phyloP scores from a whole-genome alignment of 2,888 invertebrate species.

The Tetragnatha montana region DNA sequence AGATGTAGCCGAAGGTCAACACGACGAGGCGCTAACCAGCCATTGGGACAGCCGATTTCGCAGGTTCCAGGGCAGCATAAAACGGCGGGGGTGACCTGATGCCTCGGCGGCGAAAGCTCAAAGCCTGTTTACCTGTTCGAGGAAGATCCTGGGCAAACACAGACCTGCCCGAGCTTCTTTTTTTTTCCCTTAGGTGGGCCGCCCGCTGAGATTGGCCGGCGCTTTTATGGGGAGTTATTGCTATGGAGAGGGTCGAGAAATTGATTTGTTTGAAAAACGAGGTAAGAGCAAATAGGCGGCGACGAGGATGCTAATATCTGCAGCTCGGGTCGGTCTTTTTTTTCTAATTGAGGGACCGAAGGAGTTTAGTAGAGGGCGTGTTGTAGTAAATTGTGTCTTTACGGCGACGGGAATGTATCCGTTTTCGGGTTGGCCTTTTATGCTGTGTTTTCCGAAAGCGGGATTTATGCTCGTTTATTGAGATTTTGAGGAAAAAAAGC shows the following conservation, averaged over 20 bases:
- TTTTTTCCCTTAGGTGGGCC: conserved; percentile 7
- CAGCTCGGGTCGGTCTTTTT: background rate
- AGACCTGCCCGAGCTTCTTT: conserved; percentile 23
- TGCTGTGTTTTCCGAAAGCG: no score
- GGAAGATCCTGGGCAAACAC: conserved; percentile 66
- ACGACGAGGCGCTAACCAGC: conserved; percentile 31
- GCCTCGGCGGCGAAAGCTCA: conserved; percentile 45
- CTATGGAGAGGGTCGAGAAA: background rate
- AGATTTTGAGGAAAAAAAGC: no score
- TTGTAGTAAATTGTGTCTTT: no score
- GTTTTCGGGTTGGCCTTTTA: no score
- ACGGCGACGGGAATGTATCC: no score
- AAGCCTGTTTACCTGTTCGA: conserved; percentile 62
- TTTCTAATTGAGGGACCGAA: background rate
- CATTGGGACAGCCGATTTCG: conserved; percentile 52
- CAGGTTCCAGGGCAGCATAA: conserved; percentile 45
- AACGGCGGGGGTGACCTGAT: conserved; percentile 67
- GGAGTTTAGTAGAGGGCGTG: background rate
- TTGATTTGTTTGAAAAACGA: conserved; percentile 27
- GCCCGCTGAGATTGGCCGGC: conserved; percentile 11
- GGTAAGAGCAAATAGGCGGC: background rate
- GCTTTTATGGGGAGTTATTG: conserved; percentile 46
- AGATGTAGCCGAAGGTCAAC: conserved; percentile 28
- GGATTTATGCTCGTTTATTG: no score
- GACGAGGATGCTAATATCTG: background rate